Base-by-base conservation (phyloP, 2,888 invertebrate species). In the Melieria picta region DNA sequence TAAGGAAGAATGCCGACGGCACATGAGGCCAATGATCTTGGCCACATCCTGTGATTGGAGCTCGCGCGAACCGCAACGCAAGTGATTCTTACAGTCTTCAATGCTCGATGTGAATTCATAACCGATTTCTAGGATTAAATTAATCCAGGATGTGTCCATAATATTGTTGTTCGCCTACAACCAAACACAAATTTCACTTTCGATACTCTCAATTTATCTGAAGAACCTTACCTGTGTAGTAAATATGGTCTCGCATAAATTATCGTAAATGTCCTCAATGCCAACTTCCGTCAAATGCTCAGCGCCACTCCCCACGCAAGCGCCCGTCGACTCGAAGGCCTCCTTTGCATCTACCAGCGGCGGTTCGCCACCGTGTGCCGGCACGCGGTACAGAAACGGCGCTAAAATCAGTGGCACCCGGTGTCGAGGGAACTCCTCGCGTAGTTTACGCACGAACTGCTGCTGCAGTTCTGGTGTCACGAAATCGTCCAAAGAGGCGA, bases 391-490 rank as follows among this genome's bases (percentile, higher is more conserved):
- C 77, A 97, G 89, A 77, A 96, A 89, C 78, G 97, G 97, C 79
- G 95, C 93, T 80, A 98, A 89, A 79, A 97, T 93, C 82, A 96
- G 93, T 52, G 97, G 97, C 71, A 95, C 95, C 81, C 93, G 90
- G 84, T 95, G 93, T 76, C 93, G 91, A 47, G 97, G 95, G 88
- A 96, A 97, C 87, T 97, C 97, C 82, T 93, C 91, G 81, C 93
- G 90, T 77, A 98, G 88, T 80, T 93, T 92, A 83, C 92, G 91
- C 72, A 96, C 87, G 88, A 97, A 96, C 79, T 93, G 77, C 3
- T 74, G 67, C 50, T 80, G 79, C 63, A 83, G 61, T 62, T 80
- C 78, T 4, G 78, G 76, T 1, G 77, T 82, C 86, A 89, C 85
- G 88, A 89, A 83, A 89, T 91, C 83, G 55, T 78, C 74, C 11